Percentiles rank a stretch among this genome's conserved stretches.
Evolutionary conservation across 2,113 vertebrate species (phyloP).

Genomic region (Arothron firmamentum): DNA sequence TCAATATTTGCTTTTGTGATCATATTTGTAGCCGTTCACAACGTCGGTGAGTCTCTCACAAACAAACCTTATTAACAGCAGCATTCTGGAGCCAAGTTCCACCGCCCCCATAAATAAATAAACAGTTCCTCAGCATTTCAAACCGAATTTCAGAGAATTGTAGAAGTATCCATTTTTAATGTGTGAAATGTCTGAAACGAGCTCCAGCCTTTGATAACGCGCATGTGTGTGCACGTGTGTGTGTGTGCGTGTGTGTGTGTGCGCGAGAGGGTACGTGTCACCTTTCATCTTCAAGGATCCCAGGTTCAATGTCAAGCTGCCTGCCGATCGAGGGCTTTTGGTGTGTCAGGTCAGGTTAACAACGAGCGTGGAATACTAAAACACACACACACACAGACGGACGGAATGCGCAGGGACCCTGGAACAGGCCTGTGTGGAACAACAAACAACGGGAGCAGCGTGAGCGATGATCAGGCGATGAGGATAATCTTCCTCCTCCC

Average conservation of each 20-base stretch:
- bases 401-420: no score
- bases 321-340: slow-evolving; percentile 32
- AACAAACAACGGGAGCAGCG: slow-evolving; percentile 46
- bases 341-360: slow-evolving; percentile 23
- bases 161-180: slow-evolving; percentile 43
- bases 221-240: slow-evolving; percentile 14
- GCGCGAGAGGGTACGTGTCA: slow-evolving; percentile 15
- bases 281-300: slow-evolving; percentile 48
- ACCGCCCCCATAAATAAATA: slow-evolving; percentile 50
- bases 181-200: slow-evolving; percentile 24
- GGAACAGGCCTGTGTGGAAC: background rate
- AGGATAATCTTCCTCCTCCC: slow-evolving; percentile 55
- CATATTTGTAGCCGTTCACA: no score
- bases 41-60: background rate
- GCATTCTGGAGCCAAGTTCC: slow-evolving; percentile 12
- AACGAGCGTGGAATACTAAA: slow-evolving; percentile 24
- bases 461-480: slow-evolving; percentile 60
- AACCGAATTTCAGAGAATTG: slow-evolving; percentile 52
- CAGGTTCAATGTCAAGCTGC: slow-evolving; percentile 50
- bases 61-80: slow-evolving; percentile 34
- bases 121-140: slow-evolving; percentile 42
- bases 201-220: slow-evolving; percentile 10
- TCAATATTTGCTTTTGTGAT: no score
- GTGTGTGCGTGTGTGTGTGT: slow-evolving; percentile 4
- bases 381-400: slow-evolving; percentile 6